Evolutionary conservation across 2,113 vertebrate genomes (phyloP), one percentile per base, ranked within the genome.

Genomic region (Bufo gargarizans): DNA sequence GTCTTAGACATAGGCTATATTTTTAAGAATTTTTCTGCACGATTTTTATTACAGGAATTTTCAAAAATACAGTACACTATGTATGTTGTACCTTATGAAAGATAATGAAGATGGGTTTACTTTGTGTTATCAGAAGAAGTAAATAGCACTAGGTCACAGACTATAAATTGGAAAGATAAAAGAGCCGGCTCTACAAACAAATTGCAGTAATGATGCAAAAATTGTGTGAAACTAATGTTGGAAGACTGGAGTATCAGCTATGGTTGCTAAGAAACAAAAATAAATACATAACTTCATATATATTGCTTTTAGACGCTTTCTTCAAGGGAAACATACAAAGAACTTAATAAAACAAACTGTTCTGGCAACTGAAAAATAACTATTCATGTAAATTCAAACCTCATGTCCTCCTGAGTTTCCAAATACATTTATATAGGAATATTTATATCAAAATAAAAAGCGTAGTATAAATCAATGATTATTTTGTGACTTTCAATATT

Each of bases 141-240:
- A 69, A 69, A 69, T 11, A 3, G 7, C 10, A 69, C n/a, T 22
- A 69, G 65, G 65, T 69, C n/a, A 69, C n/a, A 69, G 61, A 65
- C 61, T 65, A 65, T 20, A 65, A 8, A 65, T 65, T 65, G 6
- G 65, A 69, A 69, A 69, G 20, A 22, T 22, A 9, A 33, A 33
- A 8, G n/a, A 22, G 4, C 8, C 3, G 9, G 1, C 65, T 69
- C 65, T 9, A 11, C 20, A 69, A 69, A 69, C 65, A 69, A 69
- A 69, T 69, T 69, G 65, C n/a, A 69, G 65, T 22, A 69, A 69
- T 69, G 65, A 69, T 22, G 65, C n/a, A 69, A 22, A 69, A 69
- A n/a, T 4, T 22, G 65, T 9, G 7, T 69, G 65, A 69, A 20
- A 22, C 0, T 69, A 69, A 69, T 69, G n/a, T n/a, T 69, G 65